Conservation (phyloP, 2,888 invertebrate genomes). For the Mechanitis messenoides region DNA sequence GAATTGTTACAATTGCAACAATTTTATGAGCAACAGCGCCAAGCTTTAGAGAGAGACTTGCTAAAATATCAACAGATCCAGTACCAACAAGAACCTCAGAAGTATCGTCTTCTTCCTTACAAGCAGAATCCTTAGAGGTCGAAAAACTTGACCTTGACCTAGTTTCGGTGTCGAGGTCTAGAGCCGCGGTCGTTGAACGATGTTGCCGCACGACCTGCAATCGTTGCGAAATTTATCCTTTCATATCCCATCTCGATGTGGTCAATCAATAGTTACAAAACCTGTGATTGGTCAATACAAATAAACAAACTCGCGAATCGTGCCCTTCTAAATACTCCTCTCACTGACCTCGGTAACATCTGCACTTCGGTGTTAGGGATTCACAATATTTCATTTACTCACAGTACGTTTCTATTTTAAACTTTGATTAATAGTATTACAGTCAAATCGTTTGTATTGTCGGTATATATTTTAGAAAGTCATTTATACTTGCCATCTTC, state of each 20-base stretch:
- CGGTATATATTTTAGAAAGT: no score
- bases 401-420: no score
- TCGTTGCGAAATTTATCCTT: slow-evolving; percentile 30
- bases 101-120: slow-evolving; percentile 40
- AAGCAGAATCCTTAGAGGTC: slow-evolving; percentile 33
- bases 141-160: slow-evolving; percentile 53
- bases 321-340: slow-evolving; percentile 31
- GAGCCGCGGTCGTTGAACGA: slow-evolving; percentile 37
- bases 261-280: slow-evolving; percentile 30
- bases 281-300: slow-evolving; percentile 28
- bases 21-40: slow-evolving; percentile 38
- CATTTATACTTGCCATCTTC: no score
- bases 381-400: slow-evolving; percentile 6
- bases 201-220: slow-evolving; percentile 39
- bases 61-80: slow-evolving; percentile 37
- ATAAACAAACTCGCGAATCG: slow-evolving; percentile 24
- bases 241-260: slow-evolving; percentile 27
- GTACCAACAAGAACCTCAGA: slow-evolving; percentile 40
- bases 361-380: slow-evolving; percentile 18
- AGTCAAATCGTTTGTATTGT: no score
- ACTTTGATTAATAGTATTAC: no score
- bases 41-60: slow-evolving; percentile 35
- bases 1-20: slow-evolving; percentile 39
- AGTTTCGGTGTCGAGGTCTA: slow-evolving; percentile 40
- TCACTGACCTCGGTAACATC: slow-evolving; percentile 31